Percentiles rank a stretch among this genome's conserved stretches.
Conservation (phyloP, 2,888 invertebrate genomes). For the Phragmatobia fuliginosa region DNA sequence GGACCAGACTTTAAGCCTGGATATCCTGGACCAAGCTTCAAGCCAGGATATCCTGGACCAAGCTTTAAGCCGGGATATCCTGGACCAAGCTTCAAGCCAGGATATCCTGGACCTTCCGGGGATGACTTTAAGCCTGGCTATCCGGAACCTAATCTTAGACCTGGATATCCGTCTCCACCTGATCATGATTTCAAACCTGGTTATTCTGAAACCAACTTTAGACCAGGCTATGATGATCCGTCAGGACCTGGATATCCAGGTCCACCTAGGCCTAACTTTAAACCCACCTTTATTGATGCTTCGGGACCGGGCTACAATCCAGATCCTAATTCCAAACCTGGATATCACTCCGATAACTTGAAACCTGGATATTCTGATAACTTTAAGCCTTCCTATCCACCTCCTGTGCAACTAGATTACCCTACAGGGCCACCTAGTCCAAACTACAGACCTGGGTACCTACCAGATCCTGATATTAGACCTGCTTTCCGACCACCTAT, state of each 20-base stretch:
- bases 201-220: neutral
- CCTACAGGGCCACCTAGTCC: conserved; percentile 21
- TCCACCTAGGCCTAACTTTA: conserved; percentile 28
- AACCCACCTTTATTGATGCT: conserved; percentile 14
- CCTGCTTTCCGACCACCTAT: conserved; percentile 30
- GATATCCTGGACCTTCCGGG: conserved; percentile 26
- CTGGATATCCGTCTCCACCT: conserved; percentile 21
- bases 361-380: conserved; percentile 33
- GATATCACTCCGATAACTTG: neutral
- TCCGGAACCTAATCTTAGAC: conserved; percentile 11
- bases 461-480: conserved; percentile 37
- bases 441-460: conserved; percentile 36
- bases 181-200: conserved; percentile 20
- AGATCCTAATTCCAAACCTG: conserved; percentile 11
- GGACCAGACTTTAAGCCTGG: no score
- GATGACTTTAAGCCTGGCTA: conserved; percentile 37
- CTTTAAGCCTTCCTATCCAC: conserved; percentile 30
- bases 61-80: no score
- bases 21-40: conserved; percentile 8
- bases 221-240: conserved; percentile 16
- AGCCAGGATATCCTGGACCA: no score
- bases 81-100: conserved; percentile 14
- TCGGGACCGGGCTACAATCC: conserved; percentile 26
- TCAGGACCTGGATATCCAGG: conserved; percentile 12
- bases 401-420: conserved; percentile 19